These are phyloP conservation scores for Brachystomella parvula DNA, from an alignment of 1,140 invertebrate species.

Conservation along the genomic window DNA sequence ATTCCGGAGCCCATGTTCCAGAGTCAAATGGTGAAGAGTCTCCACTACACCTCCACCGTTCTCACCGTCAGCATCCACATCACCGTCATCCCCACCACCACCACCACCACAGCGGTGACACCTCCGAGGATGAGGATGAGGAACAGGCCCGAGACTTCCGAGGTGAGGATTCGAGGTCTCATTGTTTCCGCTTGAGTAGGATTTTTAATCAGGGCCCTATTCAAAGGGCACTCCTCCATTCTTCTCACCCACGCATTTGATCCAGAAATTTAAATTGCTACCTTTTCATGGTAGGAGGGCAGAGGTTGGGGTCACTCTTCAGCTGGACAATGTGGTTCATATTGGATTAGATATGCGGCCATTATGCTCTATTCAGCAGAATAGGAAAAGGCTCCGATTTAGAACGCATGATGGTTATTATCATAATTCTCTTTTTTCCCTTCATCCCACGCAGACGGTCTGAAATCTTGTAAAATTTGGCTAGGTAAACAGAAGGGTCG, in stretches of 20 bases:
- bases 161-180: constrained; percentile 23
- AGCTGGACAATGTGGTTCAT: not conserved
- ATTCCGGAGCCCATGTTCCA: constrained; percentile 1
- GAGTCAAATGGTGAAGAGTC: constrained; percentile 9
- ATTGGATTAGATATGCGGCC: constrained; percentile 4
- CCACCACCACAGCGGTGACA: constrained; percentile 11
- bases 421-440: constrained; percentile 3
- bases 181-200: not conserved
- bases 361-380: not conserved
- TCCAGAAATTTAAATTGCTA: not conserved
- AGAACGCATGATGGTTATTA: not conserved
- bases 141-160: constrained; percentile 35
- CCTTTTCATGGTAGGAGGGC: constrained; percentile 10
- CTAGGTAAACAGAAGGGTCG: constrained; percentile 7
- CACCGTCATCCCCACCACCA: not conserved
- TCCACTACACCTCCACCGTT: not conserved
- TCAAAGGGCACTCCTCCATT: not conserved
- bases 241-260: constrained; percentile 7
- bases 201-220: not conserved
- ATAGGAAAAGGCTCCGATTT: not conserved
- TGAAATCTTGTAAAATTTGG: not conserved
- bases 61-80: not conserved
- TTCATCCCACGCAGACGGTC: not conserved
- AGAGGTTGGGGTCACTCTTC: constrained; percentile 9
- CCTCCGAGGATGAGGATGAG: constrained; percentile 35